Conservation (phyloP, 2,797 vertebrate genomes). For the Sebastes steindachneri region DNA sequence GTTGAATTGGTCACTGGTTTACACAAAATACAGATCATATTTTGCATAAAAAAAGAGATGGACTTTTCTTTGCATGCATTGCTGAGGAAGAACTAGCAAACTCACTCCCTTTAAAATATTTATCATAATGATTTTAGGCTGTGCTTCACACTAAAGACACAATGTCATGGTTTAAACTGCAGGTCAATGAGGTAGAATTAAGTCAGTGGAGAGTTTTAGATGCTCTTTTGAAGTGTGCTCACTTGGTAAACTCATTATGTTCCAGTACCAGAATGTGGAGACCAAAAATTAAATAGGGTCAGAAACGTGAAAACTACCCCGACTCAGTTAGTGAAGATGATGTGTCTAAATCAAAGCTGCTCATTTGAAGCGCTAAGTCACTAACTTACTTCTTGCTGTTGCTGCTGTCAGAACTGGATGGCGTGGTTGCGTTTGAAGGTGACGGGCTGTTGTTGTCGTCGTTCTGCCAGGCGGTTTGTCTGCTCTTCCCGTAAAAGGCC, state of each 20-base stretch:
- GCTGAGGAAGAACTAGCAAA: not conserved
- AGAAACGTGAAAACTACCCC: not conserved
- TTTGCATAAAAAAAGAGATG: not conserved
- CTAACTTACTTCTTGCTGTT: constrained; percentile 78
- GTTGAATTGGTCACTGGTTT: not conserved
- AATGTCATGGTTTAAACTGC: not conserved
- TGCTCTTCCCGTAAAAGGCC: constrained; percentile 87
- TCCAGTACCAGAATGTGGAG: not conserved
- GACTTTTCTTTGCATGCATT: not conserved
- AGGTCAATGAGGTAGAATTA: not conserved
- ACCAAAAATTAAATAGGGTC: not conserved
- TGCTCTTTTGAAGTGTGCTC: not conserved
- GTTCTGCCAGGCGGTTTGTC: constrained; percentile 79
- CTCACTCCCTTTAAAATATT: no score
- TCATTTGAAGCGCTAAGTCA: not conserved
- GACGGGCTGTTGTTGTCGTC: constrained; percentile 74
- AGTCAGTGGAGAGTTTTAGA: not conserved
- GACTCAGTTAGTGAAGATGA: not conserved
- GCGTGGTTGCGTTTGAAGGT: constrained; percentile 62
- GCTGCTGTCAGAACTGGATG: constrained; percentile 70
- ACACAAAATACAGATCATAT: not conserved
- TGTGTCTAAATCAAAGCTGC: not conserved
- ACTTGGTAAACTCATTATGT: not conserved
- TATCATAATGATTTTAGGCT: not conserved
- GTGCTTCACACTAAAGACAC: not conserved